phyloP scores from a whole-genome alignment of 2,797 vertebrate genomes.

The Sebastes jordani region DNA sequence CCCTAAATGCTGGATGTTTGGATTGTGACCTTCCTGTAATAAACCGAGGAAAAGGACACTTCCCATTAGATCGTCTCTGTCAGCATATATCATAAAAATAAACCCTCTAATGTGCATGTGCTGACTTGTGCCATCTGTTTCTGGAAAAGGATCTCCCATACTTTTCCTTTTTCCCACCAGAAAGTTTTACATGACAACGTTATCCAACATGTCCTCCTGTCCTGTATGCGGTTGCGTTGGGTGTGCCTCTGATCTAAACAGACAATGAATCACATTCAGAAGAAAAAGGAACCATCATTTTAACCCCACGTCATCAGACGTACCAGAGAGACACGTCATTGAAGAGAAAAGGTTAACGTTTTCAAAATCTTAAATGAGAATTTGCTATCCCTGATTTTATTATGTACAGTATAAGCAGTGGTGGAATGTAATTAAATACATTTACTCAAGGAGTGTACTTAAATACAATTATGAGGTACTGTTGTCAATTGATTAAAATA shows the following conservation, averaged over 20 bases:
- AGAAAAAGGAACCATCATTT: conserved; percentile 28
- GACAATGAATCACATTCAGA: conserved; percentile 40
- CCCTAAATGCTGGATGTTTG: conserved; percentile 61
- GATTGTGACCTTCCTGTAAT: conserved; percentile 66
- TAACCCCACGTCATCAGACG: background rate
- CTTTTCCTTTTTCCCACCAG: background rate
- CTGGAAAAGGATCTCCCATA: background rate
- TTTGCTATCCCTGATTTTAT: background rate
- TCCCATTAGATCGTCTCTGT: conserved; percentile 46
- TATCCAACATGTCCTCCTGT: background rate
- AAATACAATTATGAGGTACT: no score
- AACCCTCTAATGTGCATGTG: conserved; percentile 2
- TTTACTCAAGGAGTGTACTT: no score
- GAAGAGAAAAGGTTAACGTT: background rate
- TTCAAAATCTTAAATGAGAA: background rate
- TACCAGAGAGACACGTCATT: background rate
- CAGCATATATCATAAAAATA: conserved; percentile 49
- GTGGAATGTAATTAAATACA: no score
- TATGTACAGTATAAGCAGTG: background rate
- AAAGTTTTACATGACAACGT: background rate
- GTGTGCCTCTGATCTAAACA: background rate
- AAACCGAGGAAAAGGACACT: conserved; percentile 41
- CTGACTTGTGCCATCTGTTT: conserved; percentile 34
- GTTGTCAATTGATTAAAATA: no score
- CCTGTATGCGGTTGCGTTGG: background rate